Conservation (phyloP, 2,797 vertebrate genomes). For the Epinephelus malabaricus region DNA sequence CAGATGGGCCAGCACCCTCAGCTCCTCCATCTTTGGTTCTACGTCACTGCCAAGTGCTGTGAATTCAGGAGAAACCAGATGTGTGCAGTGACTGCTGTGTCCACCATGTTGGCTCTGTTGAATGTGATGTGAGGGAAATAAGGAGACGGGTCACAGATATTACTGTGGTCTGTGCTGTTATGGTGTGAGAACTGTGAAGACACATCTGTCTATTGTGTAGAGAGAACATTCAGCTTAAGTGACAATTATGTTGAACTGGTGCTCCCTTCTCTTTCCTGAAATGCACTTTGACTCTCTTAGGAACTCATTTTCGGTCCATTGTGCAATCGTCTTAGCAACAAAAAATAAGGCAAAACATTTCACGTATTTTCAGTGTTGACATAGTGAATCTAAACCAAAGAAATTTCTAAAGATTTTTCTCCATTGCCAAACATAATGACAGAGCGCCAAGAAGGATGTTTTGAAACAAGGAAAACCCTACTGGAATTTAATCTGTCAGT, state of each 20-base stretch:
- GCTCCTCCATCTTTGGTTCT: slow-evolving; percentile 63
- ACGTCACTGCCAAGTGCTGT: slow-evolving; percentile 53
- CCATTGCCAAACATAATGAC: slow-evolving; percentile 25
- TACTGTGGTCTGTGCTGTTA: slow-evolving; percentile 11
- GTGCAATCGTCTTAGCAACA: slow-evolving; percentile 25
- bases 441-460: slow-evolving; percentile 41
- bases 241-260: neutral
- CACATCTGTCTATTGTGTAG: neutral
- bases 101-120: slow-evolving; percentile 40
- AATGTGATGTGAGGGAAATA: slow-evolving; percentile 20
- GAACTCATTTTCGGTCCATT: slow-evolving; percentile 26
- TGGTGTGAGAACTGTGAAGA: slow-evolving; percentile 5
- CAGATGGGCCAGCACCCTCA: slow-evolving; percentile 67
- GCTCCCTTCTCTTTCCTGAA: slow-evolving; percentile 10
- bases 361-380: slow-evolving; percentile 34
- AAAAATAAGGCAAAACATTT: slow-evolving; percentile 32
- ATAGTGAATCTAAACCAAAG: slow-evolving; percentile 32
- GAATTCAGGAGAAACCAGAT: slow-evolving; percentile 64
- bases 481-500: slow-evolving; percentile 29
- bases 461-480: slow-evolving; percentile 46
- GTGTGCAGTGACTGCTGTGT: slow-evolving; percentile 36
- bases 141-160: slow-evolving; percentile 19
- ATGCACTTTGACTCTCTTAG: neutral
- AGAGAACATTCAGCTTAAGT: neutral
- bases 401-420: slow-evolving; percentile 9